Conservation (phyloP, 2,113 vertebrate species). For the Gallinago paraguaiae region DNA sequence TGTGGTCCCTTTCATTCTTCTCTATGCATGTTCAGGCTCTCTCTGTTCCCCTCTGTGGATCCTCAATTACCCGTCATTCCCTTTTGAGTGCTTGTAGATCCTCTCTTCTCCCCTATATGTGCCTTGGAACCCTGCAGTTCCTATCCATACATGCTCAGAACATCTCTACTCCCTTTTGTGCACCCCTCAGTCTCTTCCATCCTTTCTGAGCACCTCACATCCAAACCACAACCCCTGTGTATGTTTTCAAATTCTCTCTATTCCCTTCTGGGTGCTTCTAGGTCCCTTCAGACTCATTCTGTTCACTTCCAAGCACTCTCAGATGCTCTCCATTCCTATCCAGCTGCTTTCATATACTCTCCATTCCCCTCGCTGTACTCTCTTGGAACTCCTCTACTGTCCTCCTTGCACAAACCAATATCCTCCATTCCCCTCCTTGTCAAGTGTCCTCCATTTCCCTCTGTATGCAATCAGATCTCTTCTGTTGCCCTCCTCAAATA, state of each 20-base stretch:
- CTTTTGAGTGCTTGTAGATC: not conserved
- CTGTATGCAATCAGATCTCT: not conserved
- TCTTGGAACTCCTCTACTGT: not conserved
- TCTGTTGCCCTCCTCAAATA: not conserved
- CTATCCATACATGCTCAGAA: not conserved
- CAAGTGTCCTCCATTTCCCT: not conserved
- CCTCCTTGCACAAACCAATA: not conserved
- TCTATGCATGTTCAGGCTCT: not conserved
- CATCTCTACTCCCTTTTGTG: not conserved
- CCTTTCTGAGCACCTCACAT: not conserved
- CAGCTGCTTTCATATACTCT: not conserved
- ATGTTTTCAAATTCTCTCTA: not conserved
- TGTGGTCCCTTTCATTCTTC: not conserved
- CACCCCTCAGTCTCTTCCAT: no score
- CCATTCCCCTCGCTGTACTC: not conserved
- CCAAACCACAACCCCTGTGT: not conserved
- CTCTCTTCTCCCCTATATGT: not conserved
- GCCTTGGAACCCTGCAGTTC: not conserved
- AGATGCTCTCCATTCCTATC: not conserved
- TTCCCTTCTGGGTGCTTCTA: not conserved
- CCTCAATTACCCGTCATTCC: not conserved
- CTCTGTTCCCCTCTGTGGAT: not conserved
- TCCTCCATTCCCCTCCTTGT: not conserved
- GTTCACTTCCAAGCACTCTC: not conserved
- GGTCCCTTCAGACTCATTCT: not conserved